Evolutionary conservation across 2,888 invertebrate genomes (phyloP).

Genomic region (Kuschelorhynchus macadamiae): DNA sequence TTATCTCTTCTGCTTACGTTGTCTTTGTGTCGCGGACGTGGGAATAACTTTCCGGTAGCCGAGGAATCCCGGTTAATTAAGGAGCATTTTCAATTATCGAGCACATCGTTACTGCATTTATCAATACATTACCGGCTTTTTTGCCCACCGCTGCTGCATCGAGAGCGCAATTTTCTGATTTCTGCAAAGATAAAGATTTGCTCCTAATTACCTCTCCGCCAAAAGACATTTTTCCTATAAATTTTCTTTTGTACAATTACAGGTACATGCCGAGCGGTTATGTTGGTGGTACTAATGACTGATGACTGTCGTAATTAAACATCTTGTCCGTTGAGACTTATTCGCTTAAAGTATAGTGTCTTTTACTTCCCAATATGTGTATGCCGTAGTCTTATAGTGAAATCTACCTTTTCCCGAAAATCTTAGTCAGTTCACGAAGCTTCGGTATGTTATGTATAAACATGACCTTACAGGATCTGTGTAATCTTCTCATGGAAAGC

Average conservation of each 20-base stretch:
- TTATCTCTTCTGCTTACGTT: slow-evolving; percentile 30
- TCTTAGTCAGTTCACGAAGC: too few species aligned
- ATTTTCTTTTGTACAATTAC: slow-evolving; percentile 27
- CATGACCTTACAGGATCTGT: too few species aligned
- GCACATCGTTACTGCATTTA: slow-evolving; percentile 59
- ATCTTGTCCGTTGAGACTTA: too few species aligned
- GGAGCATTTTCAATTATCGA: slow-evolving; percentile 63
- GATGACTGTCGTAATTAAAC: too few species aligned
- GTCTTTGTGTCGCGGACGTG: slow-evolving; percentile 49
- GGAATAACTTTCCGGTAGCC: slow-evolving; percentile 57
- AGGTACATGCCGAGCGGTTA: slow-evolving; percentile 1
- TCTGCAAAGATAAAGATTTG: slow-evolving; percentile 48
- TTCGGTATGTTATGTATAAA: too few species aligned
- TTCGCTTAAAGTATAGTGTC: too few species aligned
- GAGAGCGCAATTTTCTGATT: slow-evolving; percentile 49
- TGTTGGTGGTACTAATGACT: neutral
- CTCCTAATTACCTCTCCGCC: slow-evolving; percentile 47
- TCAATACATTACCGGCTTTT: slow-evolving; percentile 58
- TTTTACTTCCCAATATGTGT: too few species aligned
- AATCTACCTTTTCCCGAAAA: too few species aligned
- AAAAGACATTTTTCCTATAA: slow-evolving; percentile 41
- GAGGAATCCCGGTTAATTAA: slow-evolving; percentile 62
- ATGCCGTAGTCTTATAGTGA: too few species aligned
- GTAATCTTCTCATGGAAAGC: too few species aligned
- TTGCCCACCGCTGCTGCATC: slow-evolving; percentile 43